Evolutionary conservation across 2,888 invertebrate genomes (phyloP), one percentile per base, ranked within the genome.

Genomic region (Pachymerium ferrugineum): DNA sequence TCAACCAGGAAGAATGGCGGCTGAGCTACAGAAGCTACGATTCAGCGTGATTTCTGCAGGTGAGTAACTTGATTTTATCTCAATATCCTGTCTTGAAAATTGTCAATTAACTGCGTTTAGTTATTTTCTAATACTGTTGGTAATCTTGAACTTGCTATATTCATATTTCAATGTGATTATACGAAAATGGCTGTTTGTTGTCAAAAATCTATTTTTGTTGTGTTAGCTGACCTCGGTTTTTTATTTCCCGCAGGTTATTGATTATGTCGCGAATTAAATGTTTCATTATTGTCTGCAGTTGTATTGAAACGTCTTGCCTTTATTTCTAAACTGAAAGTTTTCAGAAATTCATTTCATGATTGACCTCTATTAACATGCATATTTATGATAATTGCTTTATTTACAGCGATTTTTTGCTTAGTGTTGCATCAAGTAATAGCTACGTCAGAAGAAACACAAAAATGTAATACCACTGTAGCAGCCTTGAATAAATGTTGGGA

Each of bases 1-100:
- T 62, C 62, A 10, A 62, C 62, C 28, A 10, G 62, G 28, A 62
- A 62, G 62, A 62, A 62, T 62, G 62, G 62, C 62, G 62, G 62
- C 62, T 25, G 62, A 22, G 62, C 62, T 62, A 28, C 62, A 62
- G 62, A 62, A 25, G 62, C 62, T 62, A 28, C 62, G 62, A 25
- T 28, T 62, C 25, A 14, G 62, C n/a, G 25, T 25, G 62, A 62
- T 62, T 62, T 62, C 25, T 62, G 62, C 62, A 62, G 62, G 62
- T 62, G 62, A 62, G n/a, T 62, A 28, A 28, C 28, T n/a, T 28
- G 1, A 62, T 25, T 10, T 28, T 62, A 28, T 10, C 6, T 28
- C 28, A 12, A 8, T 1, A 28, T 62, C 3, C 3, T 3, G 10
- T 3, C 3, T 4, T 4, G 25, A 25, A 62, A 62, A 8, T 25